Evolutionary conservation across 2,113 vertebrate genomes (phyloP), one percentile per base, ranked within the genome.

Genomic region (Istiophorus platypterus): DNA sequence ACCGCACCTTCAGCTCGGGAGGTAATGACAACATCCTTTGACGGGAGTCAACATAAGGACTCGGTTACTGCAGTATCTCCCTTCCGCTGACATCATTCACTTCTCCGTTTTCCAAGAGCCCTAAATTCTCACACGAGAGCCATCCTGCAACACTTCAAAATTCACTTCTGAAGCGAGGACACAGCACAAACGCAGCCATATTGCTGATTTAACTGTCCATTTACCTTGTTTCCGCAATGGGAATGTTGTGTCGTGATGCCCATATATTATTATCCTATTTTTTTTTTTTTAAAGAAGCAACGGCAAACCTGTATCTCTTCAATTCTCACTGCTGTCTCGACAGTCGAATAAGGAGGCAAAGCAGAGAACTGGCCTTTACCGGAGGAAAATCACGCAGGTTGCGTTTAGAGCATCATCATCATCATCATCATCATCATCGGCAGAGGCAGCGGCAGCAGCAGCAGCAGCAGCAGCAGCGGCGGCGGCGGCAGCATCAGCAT

Each of bases 11-110:
- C 78, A 81, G 82, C 72, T 82, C 31, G 31, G 31, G 87, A 85
- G 91, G 89, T 91, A 88, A 92, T 93, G 92, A 94, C 92, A 92
- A 87, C 93, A 94, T 92, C 89, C 85, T 89, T 89, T 86, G 87
- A 90, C 78, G 86, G 79, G 88, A 89, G 84, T 86, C 85, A 86
- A 85, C 90, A 86, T 67, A 76, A 84, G 84, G 79, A 90, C 92
- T 87, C 52, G 68, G 69, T 75, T 89, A 77, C 90, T 89, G 91
- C 92, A 90, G 90, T 84, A 70, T 81, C 82, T 83, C 85, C 88
- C 72, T 65, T 67, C 78, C 81, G 76, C 89, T 87, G 77, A 85
- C 75, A 88, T 88, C 81, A 88, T 87, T 67, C 87, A 89, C 85
- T 85, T 74, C 85, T 69, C 73, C n/a, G 41, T 72, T 45, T 34